Conservation (phyloP, 2,797 vertebrate genomes). For the Phaenicophaeus curvirostris region DNA sequence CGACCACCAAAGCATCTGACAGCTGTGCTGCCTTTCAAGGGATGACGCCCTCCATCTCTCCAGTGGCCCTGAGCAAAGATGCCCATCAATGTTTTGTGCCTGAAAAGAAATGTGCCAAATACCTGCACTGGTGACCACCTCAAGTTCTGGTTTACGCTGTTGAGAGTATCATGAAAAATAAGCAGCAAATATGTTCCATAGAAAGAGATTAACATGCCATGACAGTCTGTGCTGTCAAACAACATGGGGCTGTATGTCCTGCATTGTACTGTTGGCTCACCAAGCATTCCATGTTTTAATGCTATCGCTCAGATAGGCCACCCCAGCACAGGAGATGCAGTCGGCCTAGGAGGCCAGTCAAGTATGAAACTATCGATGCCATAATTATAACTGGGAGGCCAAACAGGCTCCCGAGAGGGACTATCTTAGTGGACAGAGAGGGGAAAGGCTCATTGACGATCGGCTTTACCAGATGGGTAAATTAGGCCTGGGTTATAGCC, state of each 20-base stretch:
- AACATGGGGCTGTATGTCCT: rapidly evolving
- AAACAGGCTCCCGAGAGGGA: not conserved
- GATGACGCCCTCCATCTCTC: not conserved
- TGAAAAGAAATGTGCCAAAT: not conserved
- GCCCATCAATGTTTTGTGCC: not conserved
- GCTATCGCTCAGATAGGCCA: not conserved
- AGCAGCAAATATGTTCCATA: not conserved
- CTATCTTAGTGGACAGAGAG: not conserved
- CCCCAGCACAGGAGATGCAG: not conserved
- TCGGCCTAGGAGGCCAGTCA: not conserved
- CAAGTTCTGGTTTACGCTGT: not conserved
- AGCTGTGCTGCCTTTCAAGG: not conserved
- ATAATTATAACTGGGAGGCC: conserved; percentile 16
- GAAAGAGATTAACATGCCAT: not conserved
- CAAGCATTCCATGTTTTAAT: not conserved
- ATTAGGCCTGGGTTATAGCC: conserved; percentile 2
- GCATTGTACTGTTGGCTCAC: rapidly evolving
- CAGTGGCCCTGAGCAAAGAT: not conserved
- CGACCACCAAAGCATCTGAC: not conserved
- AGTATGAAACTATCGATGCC: not conserved
- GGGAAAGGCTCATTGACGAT: not conserved
- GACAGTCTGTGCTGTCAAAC: not conserved
- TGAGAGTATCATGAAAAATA: not conserved
- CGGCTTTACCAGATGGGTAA: not conserved
- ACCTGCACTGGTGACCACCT: not conserved